These are phyloP conservation scores for Gorsachius magnificus DNA, from an alignment of 2,797 vertebrate species.

Conservation along the genomic window DNA sequence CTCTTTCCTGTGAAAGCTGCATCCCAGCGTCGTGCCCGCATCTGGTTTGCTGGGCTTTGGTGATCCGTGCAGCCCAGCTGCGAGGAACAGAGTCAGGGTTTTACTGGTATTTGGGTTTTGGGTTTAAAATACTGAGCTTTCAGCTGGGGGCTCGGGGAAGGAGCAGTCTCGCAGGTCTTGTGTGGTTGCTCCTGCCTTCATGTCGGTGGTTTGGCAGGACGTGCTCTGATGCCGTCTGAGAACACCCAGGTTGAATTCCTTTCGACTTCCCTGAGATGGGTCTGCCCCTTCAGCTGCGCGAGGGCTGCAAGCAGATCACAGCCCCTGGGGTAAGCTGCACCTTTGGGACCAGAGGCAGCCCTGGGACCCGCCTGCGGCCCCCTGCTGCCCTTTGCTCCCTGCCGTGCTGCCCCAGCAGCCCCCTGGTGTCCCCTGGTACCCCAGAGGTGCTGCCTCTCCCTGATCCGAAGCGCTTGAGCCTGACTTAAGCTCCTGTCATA, in stretches of 20 bases:
- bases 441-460: neutral
- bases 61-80: neutral
- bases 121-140: neutral
- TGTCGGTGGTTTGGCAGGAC: neutral
- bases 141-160: neutral
- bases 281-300: neutral
- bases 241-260: neutral
- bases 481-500: neutral
- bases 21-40: fast-evolving
- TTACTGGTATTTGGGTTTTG: fast-evolving
- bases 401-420: neutral
- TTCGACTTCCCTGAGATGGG: neutral
- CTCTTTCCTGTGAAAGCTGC: neutral
- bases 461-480: fast-evolving
- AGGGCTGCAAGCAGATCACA: neutral
- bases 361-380: fast-evolving
- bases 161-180: neutral
- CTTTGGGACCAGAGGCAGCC: neutral
- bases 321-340: too few species aligned
- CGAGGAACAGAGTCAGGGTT: neutral
- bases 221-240: neutral
- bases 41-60: neutral
- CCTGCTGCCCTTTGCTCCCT: neutral
- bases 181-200: fast-evolving
- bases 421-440: neutral